Base-by-base conservation (phyloP, 2,113 vertebrate species). In the Leptosomus discolor region DNA sequence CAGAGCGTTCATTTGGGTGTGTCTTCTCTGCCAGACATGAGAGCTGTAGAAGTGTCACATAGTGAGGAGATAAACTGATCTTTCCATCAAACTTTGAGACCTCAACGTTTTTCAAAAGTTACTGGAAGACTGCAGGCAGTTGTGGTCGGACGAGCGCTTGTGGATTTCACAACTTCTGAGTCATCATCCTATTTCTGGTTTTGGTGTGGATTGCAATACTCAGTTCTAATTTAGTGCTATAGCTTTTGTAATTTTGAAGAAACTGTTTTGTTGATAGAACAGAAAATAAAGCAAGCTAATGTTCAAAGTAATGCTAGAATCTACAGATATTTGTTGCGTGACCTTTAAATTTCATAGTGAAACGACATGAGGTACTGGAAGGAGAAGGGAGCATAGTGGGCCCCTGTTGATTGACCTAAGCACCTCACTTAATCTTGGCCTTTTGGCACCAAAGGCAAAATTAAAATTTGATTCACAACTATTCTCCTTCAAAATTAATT, bases 1-100 rank as follows among this genome's bases (percentile, higher is more conserved):
- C 5, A 30, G 5, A 1, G 4, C 0, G 1, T 56, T 11, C 27
- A 22, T 50, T 60, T 1, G 1, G 4, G 15, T 46, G 48, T 39
- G 0, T 79, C 51, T 69, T 51, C 29, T 50, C 58, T 70, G 36
- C 26, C 11, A 54, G 23, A 15, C 18, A 4, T 7, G 23, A 34
- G 17, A 11, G 3, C 3, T 43, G 37, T 39, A 29, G 46, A 57
- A 48, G 63, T 63, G 51, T 37, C 61, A 36, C 27, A 4, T 14
- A 15, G 11, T n/a, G 2, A 1, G 60, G 37, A 74, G 36, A 17
- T 46, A 23, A 60, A 50, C 0, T 17, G 9, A 88, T 65, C 14
- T 74, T 78, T 64, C 19, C 21, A 15, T 54, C 39, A 45, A 34
- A 54, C 43, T 36, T 63, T 22, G 39, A 56, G 39, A 32, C 9